These are phyloP conservation scores for Sinocyclocheilus anshuiensis DNA, from an alignment of 2,113 vertebrate genomes.

Conservation along the genomic window DNA sequence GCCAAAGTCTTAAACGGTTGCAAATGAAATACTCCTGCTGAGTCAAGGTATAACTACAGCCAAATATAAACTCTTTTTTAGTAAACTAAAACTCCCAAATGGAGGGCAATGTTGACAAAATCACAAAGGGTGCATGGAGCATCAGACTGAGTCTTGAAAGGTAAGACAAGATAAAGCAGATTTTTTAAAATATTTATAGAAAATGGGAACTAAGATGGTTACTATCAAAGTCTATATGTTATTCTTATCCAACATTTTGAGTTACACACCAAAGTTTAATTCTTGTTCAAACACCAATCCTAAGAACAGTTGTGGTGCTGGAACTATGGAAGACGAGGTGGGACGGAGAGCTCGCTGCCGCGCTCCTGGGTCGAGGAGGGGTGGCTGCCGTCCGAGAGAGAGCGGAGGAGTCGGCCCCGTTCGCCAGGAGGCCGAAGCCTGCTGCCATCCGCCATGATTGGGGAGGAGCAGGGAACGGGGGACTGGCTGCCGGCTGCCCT, in stretches of 20 bases:
- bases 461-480: too few species aligned
- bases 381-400: too few species aligned
- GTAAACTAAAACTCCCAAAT: slow-evolving; percentile 4
- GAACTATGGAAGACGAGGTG: too few species aligned
- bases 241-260: background rate
- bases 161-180: background rate
- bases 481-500: too few species aligned
- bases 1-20: slow-evolving; percentile 5
- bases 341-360: too few species aligned
- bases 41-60: slow-evolving; percentile 10
- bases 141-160: background rate
- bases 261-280: background rate
- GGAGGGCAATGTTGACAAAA: background rate
- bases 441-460: too few species aligned
- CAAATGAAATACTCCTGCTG: slow-evolving; percentile 12
- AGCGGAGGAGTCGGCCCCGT: too few species aligned
- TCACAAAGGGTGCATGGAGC: background rate
- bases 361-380: too few species aligned
- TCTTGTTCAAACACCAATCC: background rate
- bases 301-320: background rate
- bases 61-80: background rate
- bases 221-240: background rate
- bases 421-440: too few species aligned
- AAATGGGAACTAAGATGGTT: background rate
- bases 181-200: background rate